Percentiles rank a stretch among this genome's conserved stretches.
phyloP scores from a whole-genome alignment of 2,888 invertebrate genomes.

The Trachelus tabidus region DNA sequence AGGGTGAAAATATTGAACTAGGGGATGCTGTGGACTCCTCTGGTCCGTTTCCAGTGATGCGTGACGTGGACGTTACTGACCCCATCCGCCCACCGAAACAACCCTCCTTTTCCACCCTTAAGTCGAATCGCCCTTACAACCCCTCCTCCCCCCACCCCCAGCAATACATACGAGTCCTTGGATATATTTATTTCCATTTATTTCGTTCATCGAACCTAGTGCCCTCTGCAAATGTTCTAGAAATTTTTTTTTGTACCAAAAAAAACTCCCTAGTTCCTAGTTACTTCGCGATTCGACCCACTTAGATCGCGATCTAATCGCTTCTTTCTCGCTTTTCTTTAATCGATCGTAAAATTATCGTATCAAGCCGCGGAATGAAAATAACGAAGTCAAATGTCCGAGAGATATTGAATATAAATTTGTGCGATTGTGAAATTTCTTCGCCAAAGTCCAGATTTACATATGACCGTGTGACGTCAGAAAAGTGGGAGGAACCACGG shows the following conservation, averaged over 20 bases:
- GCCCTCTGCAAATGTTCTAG: neutral
- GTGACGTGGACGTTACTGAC: constrained; percentile 48
- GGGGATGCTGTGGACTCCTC: constrained; percentile 16
- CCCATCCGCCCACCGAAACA: constrained; percentile 45
- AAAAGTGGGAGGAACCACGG: neutral
- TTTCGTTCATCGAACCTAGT: constrained; percentile 29
- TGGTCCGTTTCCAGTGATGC: constrained; percentile 44
- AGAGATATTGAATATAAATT: neutral
- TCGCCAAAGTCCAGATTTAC: neutral
- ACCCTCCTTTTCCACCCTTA: constrained; percentile 38
- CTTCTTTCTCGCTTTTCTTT: too few relatives aligned
- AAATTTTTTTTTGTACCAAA: neutral
- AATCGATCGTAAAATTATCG: too few relatives aligned
- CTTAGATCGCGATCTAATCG: neutral
- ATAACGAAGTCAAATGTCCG: neutral
- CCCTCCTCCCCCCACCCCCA: constrained; percentile 4
- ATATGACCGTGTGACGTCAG: neutral
- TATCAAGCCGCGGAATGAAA: neutral
- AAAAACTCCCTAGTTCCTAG: neutral
- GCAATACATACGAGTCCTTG: constrained; percentile 13
- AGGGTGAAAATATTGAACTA: constrained; percentile 26
- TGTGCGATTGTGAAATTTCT: too few relatives aligned
- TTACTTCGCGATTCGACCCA: neutral
- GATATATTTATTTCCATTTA: constrained; percentile 50
- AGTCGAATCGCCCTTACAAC: constrained; percentile 17